phyloP scores from a whole-genome alignment of 2,888 invertebrate species.

The Pseudoips prasinana region DNA sequence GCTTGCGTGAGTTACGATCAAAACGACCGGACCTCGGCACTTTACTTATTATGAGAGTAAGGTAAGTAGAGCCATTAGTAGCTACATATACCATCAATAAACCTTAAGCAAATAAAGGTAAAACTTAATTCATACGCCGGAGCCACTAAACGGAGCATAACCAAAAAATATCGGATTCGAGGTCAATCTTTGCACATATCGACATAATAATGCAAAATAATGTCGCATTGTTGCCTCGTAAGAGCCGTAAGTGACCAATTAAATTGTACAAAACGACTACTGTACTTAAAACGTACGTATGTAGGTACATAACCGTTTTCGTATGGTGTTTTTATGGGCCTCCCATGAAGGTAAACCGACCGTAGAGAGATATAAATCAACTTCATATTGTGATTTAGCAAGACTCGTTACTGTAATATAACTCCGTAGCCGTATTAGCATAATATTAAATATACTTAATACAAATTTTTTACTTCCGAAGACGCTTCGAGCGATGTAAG shows the following conservation, averaged over 20 bases:
- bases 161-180: constrained; percentile 28
- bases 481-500: too few species aligned
- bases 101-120: background rate
- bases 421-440: constrained; percentile 75
- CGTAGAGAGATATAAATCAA: constrained; percentile 80
- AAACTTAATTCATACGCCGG: constrained; percentile 21
- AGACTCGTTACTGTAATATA: constrained; percentile 85
- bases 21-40: too few species aligned
- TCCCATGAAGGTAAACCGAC: constrained; percentile 76
- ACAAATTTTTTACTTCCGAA: too few species aligned
- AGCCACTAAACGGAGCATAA: constrained; percentile 17
- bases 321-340: constrained; percentile 66
- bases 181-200: constrained; percentile 25
- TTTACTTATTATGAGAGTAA: too few species aligned
- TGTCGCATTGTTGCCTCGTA: constrained; percentile 37
- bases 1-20: too few species aligned
- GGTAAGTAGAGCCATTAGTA: too few species aligned
- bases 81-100: too few species aligned
- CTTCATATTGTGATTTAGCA: constrained; percentile 83
- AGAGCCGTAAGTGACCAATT: constrained; percentile 44
- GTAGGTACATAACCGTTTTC: constrained; percentile 27
- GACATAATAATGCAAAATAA: constrained; percentile 4
- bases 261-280: constrained; percentile 30
- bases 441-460: constrained; percentile 49
- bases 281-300: constrained; percentile 9